Evolutionary conservation across 1,140 invertebrate species (phyloP), one percentile per base, ranked within the genome.

Genomic region (Piezodorus guildinii): DNA sequence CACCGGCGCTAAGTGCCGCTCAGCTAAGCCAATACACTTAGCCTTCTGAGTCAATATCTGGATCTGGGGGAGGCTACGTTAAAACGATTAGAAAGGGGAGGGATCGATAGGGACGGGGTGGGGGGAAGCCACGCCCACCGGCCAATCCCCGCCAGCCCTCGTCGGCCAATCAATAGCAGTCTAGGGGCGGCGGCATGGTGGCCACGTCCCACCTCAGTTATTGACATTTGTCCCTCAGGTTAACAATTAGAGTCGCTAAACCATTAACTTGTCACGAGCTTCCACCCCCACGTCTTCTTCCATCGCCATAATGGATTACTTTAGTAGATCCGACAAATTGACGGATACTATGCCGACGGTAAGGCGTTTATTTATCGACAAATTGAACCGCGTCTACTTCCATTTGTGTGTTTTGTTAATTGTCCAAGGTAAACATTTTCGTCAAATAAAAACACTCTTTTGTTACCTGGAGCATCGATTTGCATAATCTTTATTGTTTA

Each of bases 211-310:
- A 17, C 46, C n/a, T 21, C 46, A 49, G 46, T 49, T 49, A 49
- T 49, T 49, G 46, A 49, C 46, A 49, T 49, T 49, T 49, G 46
- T 17, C n/a, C n/a, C 46, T 49, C 10, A 49, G 46, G 46, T 49
- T 49, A 49, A 49, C 46, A 49, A 49, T 49, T 49, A 49, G 21
- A 21, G 46, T 17, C 46, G 46, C n/a, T 49, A 49, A 49, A 49
- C 46, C 46, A 49, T 49, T 49, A 49, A 49, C 46, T 49, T 49
- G 46, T 21, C n/a, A 17, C 46, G 46, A 19, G n/a, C 21, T 21
- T 17, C 46, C 46, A 49, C 46, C 46, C 46, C 46, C n/a, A 49
- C 46, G 21, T 17, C 46, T 49, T 49, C 46, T 39, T 39, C 34
- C 34, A 39, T 39, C 34, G 34, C 34, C 34, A 39, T 39, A 39